A percentile compares a stretch with the other conserved stretches of the same genome.
Conservation (phyloP, 2,113 vertebrate species). For the Numida meleagris region DNA sequence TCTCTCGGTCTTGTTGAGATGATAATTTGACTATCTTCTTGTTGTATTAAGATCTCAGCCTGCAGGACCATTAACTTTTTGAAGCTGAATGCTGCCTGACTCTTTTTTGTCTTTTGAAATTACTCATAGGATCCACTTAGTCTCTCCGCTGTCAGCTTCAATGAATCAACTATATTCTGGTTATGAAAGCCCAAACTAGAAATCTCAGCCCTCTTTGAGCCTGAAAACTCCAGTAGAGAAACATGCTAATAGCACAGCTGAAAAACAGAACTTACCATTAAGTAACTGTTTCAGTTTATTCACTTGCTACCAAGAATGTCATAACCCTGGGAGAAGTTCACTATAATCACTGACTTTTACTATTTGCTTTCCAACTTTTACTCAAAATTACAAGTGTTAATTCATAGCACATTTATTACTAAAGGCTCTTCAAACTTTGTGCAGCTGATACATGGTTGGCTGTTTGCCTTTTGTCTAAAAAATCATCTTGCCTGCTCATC, state of each 20-base stretch:
- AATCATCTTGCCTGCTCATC: not conserved
- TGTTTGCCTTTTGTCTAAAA: not conserved
- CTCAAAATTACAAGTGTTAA: not conserved
- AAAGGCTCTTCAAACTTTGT: not conserved
- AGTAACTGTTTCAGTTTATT: not conserved
- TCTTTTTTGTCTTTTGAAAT: not conserved
- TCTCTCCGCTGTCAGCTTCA: not conserved
- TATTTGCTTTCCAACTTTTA: not conserved
- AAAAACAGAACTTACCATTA: not conserved
- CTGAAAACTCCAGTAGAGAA: not conserved
- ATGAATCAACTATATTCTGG: not conserved
- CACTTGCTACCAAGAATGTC: not conserved
- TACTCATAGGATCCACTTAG: not conserved
- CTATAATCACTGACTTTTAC: not conserved
- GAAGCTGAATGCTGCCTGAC: not conserved
- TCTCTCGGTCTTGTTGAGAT: not conserved
- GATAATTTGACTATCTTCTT: not conserved
- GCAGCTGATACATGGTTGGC: not conserved
- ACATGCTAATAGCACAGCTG: not conserved
- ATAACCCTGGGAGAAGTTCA: not conserved
- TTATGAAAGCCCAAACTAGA: constrained; percentile 8
- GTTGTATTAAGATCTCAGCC: not conserved
- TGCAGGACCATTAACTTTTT: not conserved
- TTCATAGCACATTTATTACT: not conserved
- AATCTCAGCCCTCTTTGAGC: not conserved